These are phyloP conservation scores for Drosophila aldrichi DNA, from an alignment of 2,888 invertebrate genomes.

Conservation along the genomic window DNA sequence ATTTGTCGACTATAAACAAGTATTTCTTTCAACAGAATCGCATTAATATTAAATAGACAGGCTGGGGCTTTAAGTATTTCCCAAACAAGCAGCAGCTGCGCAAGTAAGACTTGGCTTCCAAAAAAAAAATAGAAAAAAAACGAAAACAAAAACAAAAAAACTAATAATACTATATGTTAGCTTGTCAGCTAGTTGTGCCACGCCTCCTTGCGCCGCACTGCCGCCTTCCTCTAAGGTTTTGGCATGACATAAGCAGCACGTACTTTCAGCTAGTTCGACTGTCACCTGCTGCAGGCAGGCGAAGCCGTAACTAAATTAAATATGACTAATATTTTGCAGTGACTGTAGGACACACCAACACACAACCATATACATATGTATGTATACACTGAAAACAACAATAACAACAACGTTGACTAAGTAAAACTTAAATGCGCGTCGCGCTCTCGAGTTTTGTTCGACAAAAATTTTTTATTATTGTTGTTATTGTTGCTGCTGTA, in stretches of 20 bases:
- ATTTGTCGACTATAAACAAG: slow-evolving; percentile 29
- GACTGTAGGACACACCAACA: slow-evolving; percentile 60
- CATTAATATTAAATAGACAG: slow-evolving; percentile 73
- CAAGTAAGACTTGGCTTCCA: slow-evolving; percentile 21
- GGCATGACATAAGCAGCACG: slow-evolving; percentile 57
- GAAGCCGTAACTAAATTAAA: slow-evolving; percentile 63
- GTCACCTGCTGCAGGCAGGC: slow-evolving; percentile 73
- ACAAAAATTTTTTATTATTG: slow-evolving; percentile 31
- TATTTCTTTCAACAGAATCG: slow-evolving; percentile 57
- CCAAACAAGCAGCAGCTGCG: slow-evolving; percentile 38
- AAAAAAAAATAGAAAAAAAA: too few relatives aligned
- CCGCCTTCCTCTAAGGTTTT: slow-evolving; percentile 4
- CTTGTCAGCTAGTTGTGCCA: slow-evolving; percentile 28
- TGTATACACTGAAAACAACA: slow-evolving; percentile 10
- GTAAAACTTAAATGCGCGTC: slow-evolving; percentile 58
- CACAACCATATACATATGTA: background rate
- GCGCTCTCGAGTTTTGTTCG: slow-evolving; percentile 57
- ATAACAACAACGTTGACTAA: slow-evolving; percentile 47
- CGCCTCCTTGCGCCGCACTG: background rate
- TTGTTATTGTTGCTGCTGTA: slow-evolving; percentile 29
- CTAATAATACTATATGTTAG: slow-evolving; percentile 18
- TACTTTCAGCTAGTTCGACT: slow-evolving; percentile 45
- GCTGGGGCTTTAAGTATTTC: slow-evolving; percentile 30
- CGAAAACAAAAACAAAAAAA: background rate
- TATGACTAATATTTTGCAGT: slow-evolving; percentile 73